These are phyloP conservation scores for Melanerpes aurifrons DNA, from an alignment of 2,113 vertebrate species.

Conservation along the genomic window DNA sequence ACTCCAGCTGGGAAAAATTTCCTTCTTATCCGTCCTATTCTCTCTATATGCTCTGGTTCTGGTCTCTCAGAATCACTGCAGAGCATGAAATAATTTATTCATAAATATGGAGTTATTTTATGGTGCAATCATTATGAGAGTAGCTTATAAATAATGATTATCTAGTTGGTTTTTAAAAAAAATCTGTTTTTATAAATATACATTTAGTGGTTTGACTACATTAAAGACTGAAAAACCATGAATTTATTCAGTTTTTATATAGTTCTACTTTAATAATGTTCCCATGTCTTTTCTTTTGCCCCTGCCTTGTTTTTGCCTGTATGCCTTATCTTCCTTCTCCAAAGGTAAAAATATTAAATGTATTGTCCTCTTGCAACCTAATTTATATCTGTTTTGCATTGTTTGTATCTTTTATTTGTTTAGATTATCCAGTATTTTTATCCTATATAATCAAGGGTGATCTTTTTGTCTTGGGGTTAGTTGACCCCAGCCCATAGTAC, in stretches of 20 bases:
- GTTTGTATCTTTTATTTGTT: background rate
- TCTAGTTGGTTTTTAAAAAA: background rate
- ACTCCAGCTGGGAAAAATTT: background rate
- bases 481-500: too few species aligned
- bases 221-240: background rate
- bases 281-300: background rate
- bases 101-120: background rate
- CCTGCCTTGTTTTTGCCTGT: background rate
- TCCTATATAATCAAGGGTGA: background rate
- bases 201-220: background rate
- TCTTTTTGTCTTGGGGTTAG: background rate
- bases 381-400: background rate
- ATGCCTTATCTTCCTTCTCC: background rate
- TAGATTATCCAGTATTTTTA: background rate
- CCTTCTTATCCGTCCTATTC: background rate
- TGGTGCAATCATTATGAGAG: fast-evolving
- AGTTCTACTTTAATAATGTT: background rate
- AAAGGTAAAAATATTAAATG: background rate
- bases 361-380: background rate
- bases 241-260: background rate
- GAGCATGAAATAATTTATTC: background rate
- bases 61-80: background rate
- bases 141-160: background rate
- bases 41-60: background rate
- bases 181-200: background rate